Conservation (phyloP, 2,797 vertebrate species). For the Sardinella longiceps region DNA sequence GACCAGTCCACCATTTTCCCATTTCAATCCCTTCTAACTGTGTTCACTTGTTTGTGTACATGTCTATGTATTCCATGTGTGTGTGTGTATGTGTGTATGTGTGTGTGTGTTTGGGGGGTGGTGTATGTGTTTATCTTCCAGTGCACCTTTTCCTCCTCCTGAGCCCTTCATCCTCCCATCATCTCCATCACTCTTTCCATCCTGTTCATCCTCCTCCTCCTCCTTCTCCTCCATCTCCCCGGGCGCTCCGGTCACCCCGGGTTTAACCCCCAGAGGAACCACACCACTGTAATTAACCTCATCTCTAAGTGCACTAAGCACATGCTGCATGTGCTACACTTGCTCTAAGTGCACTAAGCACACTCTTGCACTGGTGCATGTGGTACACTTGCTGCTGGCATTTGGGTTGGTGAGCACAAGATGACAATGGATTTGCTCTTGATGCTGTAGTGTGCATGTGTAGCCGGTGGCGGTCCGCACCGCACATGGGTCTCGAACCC, state of each 20-base stretch:
- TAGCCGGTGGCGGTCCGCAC: too few relatives aligned
- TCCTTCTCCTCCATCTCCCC: neutral
- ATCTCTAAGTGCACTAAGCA: neutral
- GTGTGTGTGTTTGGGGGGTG: neutral
- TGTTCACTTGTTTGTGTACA: neutral
- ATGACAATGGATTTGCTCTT: neutral
- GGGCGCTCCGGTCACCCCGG: neutral
- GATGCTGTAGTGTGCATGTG: neutral
- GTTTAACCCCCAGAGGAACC: constrained; percentile 4
- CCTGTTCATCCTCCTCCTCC: neutral
- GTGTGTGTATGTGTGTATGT: neutral
- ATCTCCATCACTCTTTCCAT: constrained; percentile 1
- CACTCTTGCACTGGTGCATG: neutral
- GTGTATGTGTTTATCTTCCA: constrained; percentile 7
- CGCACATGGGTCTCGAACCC: too few relatives aligned
- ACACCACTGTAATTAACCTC: neutral
- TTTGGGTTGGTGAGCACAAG: neutral
- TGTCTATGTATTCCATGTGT: neutral
- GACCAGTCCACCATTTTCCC: neutral
- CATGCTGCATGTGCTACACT: neutral
- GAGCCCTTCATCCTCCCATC: constrained; percentile 30
- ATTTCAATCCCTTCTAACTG: neutral
- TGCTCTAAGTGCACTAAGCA: neutral
- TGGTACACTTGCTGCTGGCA: neutral
- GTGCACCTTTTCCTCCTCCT: constrained; percentile 1